Evolutionary conservation across 1,140 invertebrate species (phyloP).

Genomic region (Macrotrachela quadricornifera): DNA sequence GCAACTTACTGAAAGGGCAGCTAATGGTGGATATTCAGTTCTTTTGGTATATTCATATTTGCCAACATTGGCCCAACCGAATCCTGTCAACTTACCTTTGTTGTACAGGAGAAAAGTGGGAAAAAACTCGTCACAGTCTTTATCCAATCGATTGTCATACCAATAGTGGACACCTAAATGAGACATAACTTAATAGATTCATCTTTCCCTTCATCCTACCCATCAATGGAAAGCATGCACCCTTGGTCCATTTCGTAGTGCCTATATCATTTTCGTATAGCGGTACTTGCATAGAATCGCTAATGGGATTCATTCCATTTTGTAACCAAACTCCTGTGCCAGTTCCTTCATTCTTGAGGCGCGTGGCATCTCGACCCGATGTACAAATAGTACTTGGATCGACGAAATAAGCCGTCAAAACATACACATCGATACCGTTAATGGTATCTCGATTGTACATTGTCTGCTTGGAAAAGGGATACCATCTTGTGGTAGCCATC

Average conservation of each 20-base stretch:
- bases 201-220: constrained; percentile 11
- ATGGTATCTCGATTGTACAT: not conserved
- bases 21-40: too few relatives aligned
- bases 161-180: constrained; percentile 17
- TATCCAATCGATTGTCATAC: constrained; percentile 14
- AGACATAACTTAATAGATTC: not conserved
- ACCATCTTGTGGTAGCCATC: too few relatives aligned
- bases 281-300: constrained; percentile 12
- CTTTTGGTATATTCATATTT: too few relatives aligned
- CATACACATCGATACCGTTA: not conserved
- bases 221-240: constrained; percentile 22
- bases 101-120: constrained; percentile 23
- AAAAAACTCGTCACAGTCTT: constrained; percentile 16
- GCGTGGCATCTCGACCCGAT: not conserved
- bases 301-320: constrained; percentile 10
- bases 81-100: constrained; percentile 19
- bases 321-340: constrained; percentile 10
- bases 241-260: constrained; percentile 17
- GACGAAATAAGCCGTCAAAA: constrained; percentile 10
- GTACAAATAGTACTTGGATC: constrained; percentile 1
- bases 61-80: constrained; percentile 14
- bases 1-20: too few relatives aligned
- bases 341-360: not conserved
- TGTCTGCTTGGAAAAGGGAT: too few relatives aligned
- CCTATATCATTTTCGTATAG: constrained; percentile 12